Percentiles rank a stretch among this genome's conserved stretches.
These are phyloP conservation scores for Drosophila fungiperda DNA, from an alignment of 2,888 invertebrate species.

Conservation along the genomic window DNA sequence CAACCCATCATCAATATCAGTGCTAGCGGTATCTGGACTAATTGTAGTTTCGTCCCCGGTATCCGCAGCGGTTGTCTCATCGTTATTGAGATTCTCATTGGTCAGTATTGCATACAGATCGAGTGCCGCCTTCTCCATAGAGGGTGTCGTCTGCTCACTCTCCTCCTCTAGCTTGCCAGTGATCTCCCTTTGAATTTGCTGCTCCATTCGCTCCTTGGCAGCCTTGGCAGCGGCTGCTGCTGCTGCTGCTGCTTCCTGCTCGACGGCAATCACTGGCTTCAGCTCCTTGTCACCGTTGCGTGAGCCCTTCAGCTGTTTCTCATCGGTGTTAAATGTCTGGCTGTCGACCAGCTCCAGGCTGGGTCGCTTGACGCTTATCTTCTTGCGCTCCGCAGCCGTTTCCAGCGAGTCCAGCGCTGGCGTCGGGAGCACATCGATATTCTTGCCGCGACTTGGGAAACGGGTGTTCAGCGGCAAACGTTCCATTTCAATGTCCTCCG, in stretches of 20 bases:
- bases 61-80: constrained; percentile 82
- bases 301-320: constrained; percentile 83
- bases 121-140: constrained; percentile 93
- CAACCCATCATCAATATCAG: constrained; percentile 78
- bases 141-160: constrained; percentile 86
- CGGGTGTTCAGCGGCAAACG: constrained; percentile 93
- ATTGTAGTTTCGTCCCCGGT: constrained; percentile 80
- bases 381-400: constrained; percentile 85
- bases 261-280: constrained; percentile 74
- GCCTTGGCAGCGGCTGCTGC: constrained; percentile 61
- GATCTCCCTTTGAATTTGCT: constrained; percentile 42
- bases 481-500: constrained; percentile 81
- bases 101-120: constrained; percentile 93
- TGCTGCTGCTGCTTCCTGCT: constrained; percentile 77
- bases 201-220: constrained; percentile 47
- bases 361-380: constrained; percentile 87
- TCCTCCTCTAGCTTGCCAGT: constrained; percentile 59
- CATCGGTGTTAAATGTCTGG: constrained; percentile 91
- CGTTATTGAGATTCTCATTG: constrained; percentile 87
- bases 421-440: constrained; percentile 85
- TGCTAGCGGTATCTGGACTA: constrained; percentile 82
- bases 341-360: constrained; percentile 93
- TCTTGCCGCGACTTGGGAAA: constrained; percentile 90
- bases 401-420: constrained; percentile 88
- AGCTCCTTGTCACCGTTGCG: constrained; percentile 83